Percentiles rank a stretch among this genome's conserved stretches.
These are phyloP conservation scores for Helicorthomorpha holstii DNA, from an alignment of 1,140 invertebrate genomes.

Conservation along the genomic window DNA sequence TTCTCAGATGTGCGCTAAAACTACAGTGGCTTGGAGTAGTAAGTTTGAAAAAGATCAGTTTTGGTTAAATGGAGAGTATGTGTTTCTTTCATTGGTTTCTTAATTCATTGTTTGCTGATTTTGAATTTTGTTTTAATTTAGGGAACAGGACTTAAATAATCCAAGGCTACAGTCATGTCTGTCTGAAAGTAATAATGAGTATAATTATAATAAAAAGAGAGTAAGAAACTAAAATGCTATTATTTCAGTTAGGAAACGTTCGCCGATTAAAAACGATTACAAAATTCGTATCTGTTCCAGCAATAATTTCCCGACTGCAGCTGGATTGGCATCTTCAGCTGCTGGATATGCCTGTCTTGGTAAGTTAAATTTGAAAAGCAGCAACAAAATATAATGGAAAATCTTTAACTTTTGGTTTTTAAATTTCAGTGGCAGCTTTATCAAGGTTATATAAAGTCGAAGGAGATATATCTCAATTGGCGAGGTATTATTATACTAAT, in stretches of 20 bases:
- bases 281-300: conserved; percentile 75
- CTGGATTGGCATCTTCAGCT: conserved; percentile 92
- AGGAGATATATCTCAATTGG: conserved; percentile 64
- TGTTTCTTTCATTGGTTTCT: conserved; percentile 5
- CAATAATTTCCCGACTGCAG: conserved; percentile 98
- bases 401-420: conserved; percentile 5
- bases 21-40: conserved; percentile 55
- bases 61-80: conserved; percentile 72
- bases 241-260: conserved; percentile 18
- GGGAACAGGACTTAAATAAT: conserved; percentile 54
- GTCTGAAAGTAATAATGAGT: conserved; percentile 37
- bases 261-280: conserved; percentile 32
- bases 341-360: conserved; percentile 88
- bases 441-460: conserved; percentile 56
- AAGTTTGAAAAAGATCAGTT: conserved; percentile 57
- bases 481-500: conserved; percentile 30
- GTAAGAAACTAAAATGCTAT: background rate
- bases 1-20: conserved; percentile 69
- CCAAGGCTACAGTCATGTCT: conserved; percentile 59
- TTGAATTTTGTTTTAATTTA: too few relatives aligned
- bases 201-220: background rate
- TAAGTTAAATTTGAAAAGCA: conserved; percentile 16
- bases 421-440: conserved; percentile 43
- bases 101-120: too few relatives aligned
- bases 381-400: conserved; percentile 11